Percentiles rank a stretch among this genome's conserved stretches.
phyloP scores from a whole-genome alignment of 1,140 invertebrate genomes.

The Trichonephila inaurata region DNA sequence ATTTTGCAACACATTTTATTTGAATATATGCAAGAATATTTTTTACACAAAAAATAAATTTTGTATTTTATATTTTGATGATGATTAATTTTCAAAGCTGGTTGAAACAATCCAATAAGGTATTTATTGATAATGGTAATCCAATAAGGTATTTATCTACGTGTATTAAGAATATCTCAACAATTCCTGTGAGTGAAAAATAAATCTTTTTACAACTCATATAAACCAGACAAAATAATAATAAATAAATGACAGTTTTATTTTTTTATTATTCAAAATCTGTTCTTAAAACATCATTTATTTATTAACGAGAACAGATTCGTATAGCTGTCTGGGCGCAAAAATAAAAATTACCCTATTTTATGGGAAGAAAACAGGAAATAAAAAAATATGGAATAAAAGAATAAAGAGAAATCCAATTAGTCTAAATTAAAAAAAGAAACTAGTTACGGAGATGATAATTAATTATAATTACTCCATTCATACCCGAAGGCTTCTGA shows the following conservation, averaged over 20 bases:
- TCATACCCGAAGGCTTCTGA: background rate
- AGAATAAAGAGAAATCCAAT: background rate
- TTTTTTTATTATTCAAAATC: background rate
- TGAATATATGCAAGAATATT: too few species aligned
- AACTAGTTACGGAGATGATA: background rate
- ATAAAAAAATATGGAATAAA: background rate
- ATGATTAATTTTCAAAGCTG: too few species aligned
- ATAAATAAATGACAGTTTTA: background rate
- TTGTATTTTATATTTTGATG: too few species aligned
- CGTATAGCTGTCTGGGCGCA: background rate
- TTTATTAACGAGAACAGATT: background rate
- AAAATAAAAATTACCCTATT: background rate
- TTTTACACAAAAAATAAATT: too few species aligned
- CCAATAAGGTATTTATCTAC: too few species aligned
- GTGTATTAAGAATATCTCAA: too few species aligned
- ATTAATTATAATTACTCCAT: conserved; percentile 3
- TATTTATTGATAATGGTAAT: too few species aligned
- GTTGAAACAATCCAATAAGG: too few species aligned
- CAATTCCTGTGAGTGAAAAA: too few species aligned
- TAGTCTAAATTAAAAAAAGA: background rate
- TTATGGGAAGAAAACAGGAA: background rate
- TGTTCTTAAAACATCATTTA: background rate
- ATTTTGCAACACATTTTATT: too few species aligned
- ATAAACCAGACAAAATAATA: background rate
- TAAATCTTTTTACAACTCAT: background rate